phyloP scores from a whole-genome alignment of 30 jellyfish, hydroid and myxozoan genomes.

The Pseudorhiza aurosa region DNA sequence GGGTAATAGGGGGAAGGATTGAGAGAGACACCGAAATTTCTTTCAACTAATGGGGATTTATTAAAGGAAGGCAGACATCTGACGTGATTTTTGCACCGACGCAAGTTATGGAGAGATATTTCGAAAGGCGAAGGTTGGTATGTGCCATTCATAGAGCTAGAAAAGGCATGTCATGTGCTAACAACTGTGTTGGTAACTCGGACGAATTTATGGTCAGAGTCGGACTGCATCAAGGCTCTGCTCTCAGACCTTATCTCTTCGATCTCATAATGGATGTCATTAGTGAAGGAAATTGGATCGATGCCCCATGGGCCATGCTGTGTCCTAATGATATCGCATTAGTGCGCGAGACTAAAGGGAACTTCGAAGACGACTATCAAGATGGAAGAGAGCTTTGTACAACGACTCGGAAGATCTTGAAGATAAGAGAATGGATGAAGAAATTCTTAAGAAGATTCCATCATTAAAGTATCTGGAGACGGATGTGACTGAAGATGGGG shows the following conservation, averaged over 20 bases:
- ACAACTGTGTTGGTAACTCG: background rate
- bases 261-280: background rate
- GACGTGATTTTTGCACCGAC: slow-evolving; percentile 27
- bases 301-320: slow-evolving; percentile 7
- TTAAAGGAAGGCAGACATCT: background rate
- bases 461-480: slow-evolving; percentile 15
- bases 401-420: background rate
- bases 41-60: background rate
- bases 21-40: background rate
- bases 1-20: slow-evolving; percentile 11
- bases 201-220: background rate
- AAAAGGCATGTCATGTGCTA: slow-evolving; percentile 39
- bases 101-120: background rate
- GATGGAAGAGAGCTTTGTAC: slow-evolving; percentile 2
- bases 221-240: background rate
- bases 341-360: background rate
- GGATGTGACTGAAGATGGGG: slow-evolving; percentile 1
- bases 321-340: background rate
- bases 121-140: slow-evolving; percentile 1
- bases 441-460: background rate
- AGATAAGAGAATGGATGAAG: slow-evolving; percentile 13
- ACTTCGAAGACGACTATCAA: background rate
- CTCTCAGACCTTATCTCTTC: background rate
- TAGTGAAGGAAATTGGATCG: background rate
- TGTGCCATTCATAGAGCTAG: slow-evolving; percentile 9